Conservation (phyloP, 2,113 vertebrate genomes). For the Lota lota region DNA sequence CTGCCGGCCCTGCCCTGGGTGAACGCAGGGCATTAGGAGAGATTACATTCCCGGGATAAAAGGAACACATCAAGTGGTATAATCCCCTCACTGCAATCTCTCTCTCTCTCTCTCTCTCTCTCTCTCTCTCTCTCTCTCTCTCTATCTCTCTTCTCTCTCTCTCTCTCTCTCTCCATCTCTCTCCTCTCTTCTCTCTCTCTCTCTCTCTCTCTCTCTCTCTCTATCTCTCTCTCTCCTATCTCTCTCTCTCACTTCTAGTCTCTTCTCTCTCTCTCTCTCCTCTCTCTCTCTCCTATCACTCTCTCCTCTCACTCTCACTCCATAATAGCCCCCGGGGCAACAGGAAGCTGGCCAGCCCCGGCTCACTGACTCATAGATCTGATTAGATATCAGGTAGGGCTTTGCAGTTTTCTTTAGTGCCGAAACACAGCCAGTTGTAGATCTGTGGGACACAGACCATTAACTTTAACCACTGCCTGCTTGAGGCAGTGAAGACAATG, state of each 20-base stretch:
- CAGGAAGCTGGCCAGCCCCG: slow-evolving; percentile 23
- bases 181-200: background rate
- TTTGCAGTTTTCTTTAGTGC: slow-evolving; percentile 40
- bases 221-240: background rate
- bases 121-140: slow-evolving; percentile 12
- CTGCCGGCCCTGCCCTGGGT: slow-evolving; percentile 64
- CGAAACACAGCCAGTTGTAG: slow-evolving; percentile 24
- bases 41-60: slow-evolving; percentile 70
- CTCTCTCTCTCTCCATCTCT: no score
- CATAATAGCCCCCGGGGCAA: slow-evolving; percentile 22
- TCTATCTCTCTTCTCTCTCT: slow-evolving; percentile 18
- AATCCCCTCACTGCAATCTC: slow-evolving; percentile 34
- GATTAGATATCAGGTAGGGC: slow-evolving; percentile 59
- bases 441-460: slow-evolving; percentile 60
- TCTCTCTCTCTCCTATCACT: no score
- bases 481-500: slow-evolving; percentile 66
- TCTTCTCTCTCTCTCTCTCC: background rate
- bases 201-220: background rate
- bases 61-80: slow-evolving; percentile 61
- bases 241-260: slow-evolving; percentile 3
- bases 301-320: slow-evolving; percentile 9
- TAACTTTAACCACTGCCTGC: slow-evolving; percentile 71
- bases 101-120: slow-evolving; percentile 35
- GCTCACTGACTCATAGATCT: slow-evolving; percentile 26
- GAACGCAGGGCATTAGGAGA: slow-evolving; percentile 63